Base-by-base conservation (phyloP, 2,797 vertebrate genomes). In the Clarias pachynema region DNA sequence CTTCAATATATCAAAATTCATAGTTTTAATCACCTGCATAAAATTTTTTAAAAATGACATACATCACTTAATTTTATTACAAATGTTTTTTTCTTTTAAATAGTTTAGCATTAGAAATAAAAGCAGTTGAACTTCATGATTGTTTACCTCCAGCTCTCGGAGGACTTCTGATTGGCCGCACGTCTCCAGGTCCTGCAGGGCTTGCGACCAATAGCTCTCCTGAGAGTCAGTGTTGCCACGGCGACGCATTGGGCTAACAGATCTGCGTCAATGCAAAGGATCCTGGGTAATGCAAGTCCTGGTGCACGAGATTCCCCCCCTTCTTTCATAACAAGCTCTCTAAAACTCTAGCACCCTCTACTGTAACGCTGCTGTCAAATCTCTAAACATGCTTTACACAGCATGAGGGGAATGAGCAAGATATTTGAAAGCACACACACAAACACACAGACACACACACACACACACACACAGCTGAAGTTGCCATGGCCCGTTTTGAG, bases 91-190 rank as follows among this genome's bases (percentile, higher is more conserved):
- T 49, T 2, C 1, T 8, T 53, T 53, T 2, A 53, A 73, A 18
- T 49, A 49, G 40, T 49, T 53, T 3, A 49, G 5, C 14, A 26
- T 5, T 26, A 4, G 56, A 57, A 75, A 77, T 77, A 57, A 57
- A 75, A 37, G 18, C 26, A 77, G 26, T 20, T 22, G 9, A 59
- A 9, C 15, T 6, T 60, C 34, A 18, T 1, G n/a, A 69, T 0
- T n/a, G 5, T 77, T 90, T 97, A 99, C 98, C 98, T 99, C 98
- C 89, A 99, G 96, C 88, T 99, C 98, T 94, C 98, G 95, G 92
- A 99, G 96, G 92, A 99, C 97, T 92, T 98, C 98, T 4, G 97
- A 98, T 93, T 99, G 98, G 89, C 98, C 98, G 10, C 98, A 99
- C 81, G 98, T 99, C 96, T 99, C 96, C 89, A 99, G 96, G 94